Conservation (phyloP, 2,113 vertebrate species). For the Lates calcarifer region DNA sequence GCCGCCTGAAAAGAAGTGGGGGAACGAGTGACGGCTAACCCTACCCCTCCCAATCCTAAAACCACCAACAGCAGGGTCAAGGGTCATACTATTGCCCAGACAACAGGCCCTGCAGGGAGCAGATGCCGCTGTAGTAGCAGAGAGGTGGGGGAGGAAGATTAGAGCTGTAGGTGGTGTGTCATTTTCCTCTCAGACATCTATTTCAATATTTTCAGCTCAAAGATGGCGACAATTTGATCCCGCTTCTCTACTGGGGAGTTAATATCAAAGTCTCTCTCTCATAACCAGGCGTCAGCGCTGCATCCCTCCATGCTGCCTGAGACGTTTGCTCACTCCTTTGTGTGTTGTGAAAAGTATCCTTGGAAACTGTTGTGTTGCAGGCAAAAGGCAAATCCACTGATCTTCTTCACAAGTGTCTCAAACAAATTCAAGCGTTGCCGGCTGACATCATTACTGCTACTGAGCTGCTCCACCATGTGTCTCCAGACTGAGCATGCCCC, state of each 20-base stretch:
- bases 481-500: constrained; percentile 35
- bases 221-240: constrained; percentile 37
- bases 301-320: constrained; percentile 42
- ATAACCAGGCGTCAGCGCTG: constrained; percentile 21
- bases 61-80: constrained; percentile 42
- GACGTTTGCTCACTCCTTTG: constrained; percentile 55
- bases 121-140: constrained; percentile 36
- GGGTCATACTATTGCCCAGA: constrained; percentile 46
- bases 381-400: constrained; percentile 55
- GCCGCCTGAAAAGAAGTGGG: constrained; percentile 14
- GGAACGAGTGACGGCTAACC: constrained; percentile 11
- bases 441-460: constrained; percentile 58
- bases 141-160: constrained; percentile 4
- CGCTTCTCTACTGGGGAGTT: constrained; percentile 46
- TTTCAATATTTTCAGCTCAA: constrained; percentile 30
- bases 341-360: constrained; percentile 70
- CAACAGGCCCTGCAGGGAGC: constrained; percentile 41
- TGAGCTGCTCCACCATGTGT: constrained; percentile 31
- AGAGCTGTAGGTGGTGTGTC: constrained; percentile 14
- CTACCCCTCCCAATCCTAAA: background rate
- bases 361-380: constrained; percentile 73
- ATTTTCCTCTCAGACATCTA: constrained; percentile 22
- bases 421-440: constrained; percentile 39
- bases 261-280: constrained; percentile 58
- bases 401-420: constrained; percentile 49